Evolutionary conservation across 2,888 invertebrate species (phyloP).

Genomic region (Stomorhina lunata): DNA sequence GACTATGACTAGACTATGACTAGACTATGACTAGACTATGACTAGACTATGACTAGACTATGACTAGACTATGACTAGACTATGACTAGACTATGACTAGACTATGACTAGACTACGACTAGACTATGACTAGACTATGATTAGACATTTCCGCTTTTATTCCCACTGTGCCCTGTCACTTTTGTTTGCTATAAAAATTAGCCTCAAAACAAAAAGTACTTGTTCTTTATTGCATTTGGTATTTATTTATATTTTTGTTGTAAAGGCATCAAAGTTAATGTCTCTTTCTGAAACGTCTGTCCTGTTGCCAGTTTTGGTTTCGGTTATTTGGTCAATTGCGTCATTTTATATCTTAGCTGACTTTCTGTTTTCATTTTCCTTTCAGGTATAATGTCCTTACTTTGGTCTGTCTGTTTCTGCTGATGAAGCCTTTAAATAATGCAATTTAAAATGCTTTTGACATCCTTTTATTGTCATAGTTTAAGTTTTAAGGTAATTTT

Average conservation of each 20-base stretch:
- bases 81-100: neutral
- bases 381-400: too few relatives aligned
- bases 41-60: neutral
- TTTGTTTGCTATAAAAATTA: too few relatives aligned
- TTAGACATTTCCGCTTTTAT: too few relatives aligned
- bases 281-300: too few relatives aligned
- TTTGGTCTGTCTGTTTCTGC: too few relatives aligned
- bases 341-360: too few relatives aligned
- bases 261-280: neutral
- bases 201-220: neutral
- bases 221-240: neutral
- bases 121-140: neutral
- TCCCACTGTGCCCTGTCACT: too few relatives aligned
- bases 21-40: neutral
- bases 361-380: too few relatives aligned
- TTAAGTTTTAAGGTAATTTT: too few relatives aligned
- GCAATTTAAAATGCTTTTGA: neutral
- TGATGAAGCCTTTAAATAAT: neutral
- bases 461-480: neutral
- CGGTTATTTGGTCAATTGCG: too few relatives aligned
- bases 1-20: neutral
- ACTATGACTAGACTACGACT: neutral
- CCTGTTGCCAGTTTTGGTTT: too few relatives aligned
- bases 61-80: neutral
- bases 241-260: neutral